A percentile compares a stretch with the other conserved stretches of the same genome.
These are phyloP conservation scores for Neria commutata DNA, from an alignment of 2,888 invertebrate species.

Conservation along the genomic window DNA sequence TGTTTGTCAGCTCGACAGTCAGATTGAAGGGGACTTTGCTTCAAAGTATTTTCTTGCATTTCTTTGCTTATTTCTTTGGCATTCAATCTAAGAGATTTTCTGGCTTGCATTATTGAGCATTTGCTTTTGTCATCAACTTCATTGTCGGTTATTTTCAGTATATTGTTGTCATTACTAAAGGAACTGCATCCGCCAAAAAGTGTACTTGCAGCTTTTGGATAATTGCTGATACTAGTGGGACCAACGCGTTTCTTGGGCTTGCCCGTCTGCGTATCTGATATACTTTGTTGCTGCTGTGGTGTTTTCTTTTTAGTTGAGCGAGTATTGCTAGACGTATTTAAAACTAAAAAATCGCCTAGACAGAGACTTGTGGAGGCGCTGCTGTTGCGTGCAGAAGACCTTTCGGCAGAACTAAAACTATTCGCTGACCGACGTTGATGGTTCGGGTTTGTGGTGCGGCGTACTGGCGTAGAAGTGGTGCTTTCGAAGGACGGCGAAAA, in stretches of 20 bases:
- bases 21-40: no score
- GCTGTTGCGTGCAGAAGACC: slow-evolving; percentile 30
- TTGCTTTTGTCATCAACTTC: slow-evolving; percentile 52
- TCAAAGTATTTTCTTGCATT: slow-evolving; percentile 40
- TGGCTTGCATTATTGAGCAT: slow-evolving; percentile 47
- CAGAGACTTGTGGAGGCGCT: slow-evolving; percentile 42
- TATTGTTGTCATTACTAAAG: slow-evolving; percentile 60
- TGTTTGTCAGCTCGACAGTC: no score
- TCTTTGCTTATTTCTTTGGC: slow-evolving; percentile 50
- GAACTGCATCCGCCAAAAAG: slow-evolving; percentile 38
- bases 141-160: slow-evolving; percentile 48
- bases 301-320: slow-evolving; percentile 42
- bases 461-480: slow-evolving; percentile 36
- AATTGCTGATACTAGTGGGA: slow-evolving; percentile 53
- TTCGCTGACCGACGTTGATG: slow-evolving; percentile 19
- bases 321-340: slow-evolving; percentile 29
- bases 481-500: slow-evolving; percentile 18
- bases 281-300: slow-evolving; percentile 21
- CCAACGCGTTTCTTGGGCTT: slow-evolving; percentile 57
- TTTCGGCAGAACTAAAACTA: slow-evolving; percentile 12
- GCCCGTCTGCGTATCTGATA: not conserved
- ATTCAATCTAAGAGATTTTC: slow-evolving; percentile 48
- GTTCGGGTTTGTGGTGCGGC: slow-evolving; percentile 24
- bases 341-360: slow-evolving; percentile 55
- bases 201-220: slow-evolving; percentile 23